Evolutionary conservation across 2,888 invertebrate genomes (phyloP).

Genomic region (Cryptocheilus praepositus): DNA sequence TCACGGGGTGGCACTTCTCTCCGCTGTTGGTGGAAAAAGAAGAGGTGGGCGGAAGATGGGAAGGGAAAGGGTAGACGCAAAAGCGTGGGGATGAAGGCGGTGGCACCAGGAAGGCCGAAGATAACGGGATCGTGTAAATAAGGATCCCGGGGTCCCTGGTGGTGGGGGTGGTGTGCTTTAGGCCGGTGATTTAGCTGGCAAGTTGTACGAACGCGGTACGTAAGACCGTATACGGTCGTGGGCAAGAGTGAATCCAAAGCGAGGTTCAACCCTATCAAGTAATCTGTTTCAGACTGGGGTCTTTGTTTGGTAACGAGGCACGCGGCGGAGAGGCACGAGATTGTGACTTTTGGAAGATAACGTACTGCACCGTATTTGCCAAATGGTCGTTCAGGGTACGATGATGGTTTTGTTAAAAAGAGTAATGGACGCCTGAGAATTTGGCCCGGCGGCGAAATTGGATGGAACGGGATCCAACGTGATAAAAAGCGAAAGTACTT

Average conservation of each 20-base stretch:
- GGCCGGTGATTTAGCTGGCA: constrained; percentile 30
- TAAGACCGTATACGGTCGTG: neutral
- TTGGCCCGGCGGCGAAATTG: too few relatives aligned
- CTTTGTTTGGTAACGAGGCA: too few relatives aligned
- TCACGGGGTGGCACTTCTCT: neutral
- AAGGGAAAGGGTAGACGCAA: neutral
- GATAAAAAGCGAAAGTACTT: too few relatives aligned
- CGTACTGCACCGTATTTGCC: too few relatives aligned
- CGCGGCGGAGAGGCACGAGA: too few relatives aligned
- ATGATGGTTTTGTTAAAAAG: too few relatives aligned
- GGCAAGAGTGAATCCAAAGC: neutral
- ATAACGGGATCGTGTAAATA: constrained; percentile 50
- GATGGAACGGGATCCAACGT: too few relatives aligned
- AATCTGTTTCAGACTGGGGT: constrained; percentile 19
- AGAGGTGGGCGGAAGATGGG: neutral
- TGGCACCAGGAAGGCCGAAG: constrained; percentile 15
- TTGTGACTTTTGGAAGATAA: too few relatives aligned
- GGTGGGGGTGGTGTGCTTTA: constrained; percentile 7
- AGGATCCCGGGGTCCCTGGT: constrained; percentile 29
- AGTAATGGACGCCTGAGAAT: too few relatives aligned
- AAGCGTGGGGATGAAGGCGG: too few relatives aligned
- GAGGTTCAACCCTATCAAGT: constrained; percentile 7
- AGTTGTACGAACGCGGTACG: neutral
- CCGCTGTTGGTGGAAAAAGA: neutral
- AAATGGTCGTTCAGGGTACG: too few relatives aligned